Conservation (phyloP, 2,797 vertebrate genomes). For the Malacoraja senta region DNA sequence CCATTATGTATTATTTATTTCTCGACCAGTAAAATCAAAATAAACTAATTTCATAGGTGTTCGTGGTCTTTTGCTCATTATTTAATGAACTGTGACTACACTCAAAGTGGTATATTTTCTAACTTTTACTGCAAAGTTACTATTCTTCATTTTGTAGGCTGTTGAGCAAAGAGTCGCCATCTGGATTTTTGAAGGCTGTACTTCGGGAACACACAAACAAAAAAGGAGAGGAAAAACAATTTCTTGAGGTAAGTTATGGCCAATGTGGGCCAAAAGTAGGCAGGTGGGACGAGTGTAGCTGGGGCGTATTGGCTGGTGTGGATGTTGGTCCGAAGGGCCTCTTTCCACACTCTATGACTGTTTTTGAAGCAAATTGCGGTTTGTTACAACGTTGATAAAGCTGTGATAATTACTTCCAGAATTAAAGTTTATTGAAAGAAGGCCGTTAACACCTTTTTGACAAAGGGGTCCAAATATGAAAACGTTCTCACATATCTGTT, state of each 20-base stretch:
- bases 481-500: neutral
- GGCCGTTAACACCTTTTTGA: neutral
- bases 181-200: slow-evolving; percentile 82
- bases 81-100: neutral
- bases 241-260: slow-evolving; percentile 71
- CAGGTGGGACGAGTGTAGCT: no score
- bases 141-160: slow-evolving; percentile 56
- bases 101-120: neutral
- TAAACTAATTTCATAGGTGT: neutral
- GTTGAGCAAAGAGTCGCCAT: slow-evolving; percentile 81
- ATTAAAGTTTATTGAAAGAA: neutral
- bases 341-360: no score
- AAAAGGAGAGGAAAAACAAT: slow-evolving; percentile 84
- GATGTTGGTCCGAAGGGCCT: no score
- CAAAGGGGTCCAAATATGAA: neutral
- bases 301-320: no score
- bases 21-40: neutral
- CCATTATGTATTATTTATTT: neutral
- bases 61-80: neutral
- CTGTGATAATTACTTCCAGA: neutral
- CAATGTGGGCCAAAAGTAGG: no score
- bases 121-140: neutral
- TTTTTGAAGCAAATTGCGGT: neutral
- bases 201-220: slow-evolving; percentile 65
- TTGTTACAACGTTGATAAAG: neutral